Base-by-base conservation (phyloP, 2,113 vertebrate genomes). In the Gobius niger region DNA sequence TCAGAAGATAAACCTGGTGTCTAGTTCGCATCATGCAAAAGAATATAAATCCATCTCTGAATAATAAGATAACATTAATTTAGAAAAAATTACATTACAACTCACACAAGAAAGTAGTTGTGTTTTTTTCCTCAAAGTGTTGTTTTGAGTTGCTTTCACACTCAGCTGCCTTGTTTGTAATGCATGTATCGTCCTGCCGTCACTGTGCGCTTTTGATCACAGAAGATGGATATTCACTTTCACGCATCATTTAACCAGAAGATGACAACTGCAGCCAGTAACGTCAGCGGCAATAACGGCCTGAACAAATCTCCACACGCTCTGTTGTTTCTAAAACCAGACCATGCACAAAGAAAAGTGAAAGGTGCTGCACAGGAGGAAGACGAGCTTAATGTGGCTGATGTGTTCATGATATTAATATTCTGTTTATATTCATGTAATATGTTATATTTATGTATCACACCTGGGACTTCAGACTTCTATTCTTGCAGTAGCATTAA, bases 181-280 rank as follows among this genome's bases (percentile, higher is more conserved):
- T 80, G 76, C 83, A 78, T 65, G 78, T 71, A 73, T 84, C 67
- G 72, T 80, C 63, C 79, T 57, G 73, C 72, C 82, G 77, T 86
- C 77, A 77, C 74, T 75, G 69, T 77, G 85, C 75, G 61, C 71
- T 77, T 87, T 81, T 83, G 82, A 90, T 88, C 82, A 82, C 73
- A 72, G 83, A 86, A 86, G 88, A 87, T 87, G 83, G 86, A 88
- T 90, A 87, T 88, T 90, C 86, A 87, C 85, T 88, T 90, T 90
- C 87, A 87, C 70, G 77, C 85, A 85, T 87, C 85, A 86, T 90
- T 88, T 88, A 86, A 87, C 83, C 63, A 80, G 70, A 86, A 88
- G 87, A 90, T 90, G 87, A 87, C 85, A 87, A 85, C 46, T 69
- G 73, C 2, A 49, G 67, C 76, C 24, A 50, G 67, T 47, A 57